Base-by-base conservation (phyloP, 2,797 vertebrate genomes). In the Cygnus olor region DNA sequence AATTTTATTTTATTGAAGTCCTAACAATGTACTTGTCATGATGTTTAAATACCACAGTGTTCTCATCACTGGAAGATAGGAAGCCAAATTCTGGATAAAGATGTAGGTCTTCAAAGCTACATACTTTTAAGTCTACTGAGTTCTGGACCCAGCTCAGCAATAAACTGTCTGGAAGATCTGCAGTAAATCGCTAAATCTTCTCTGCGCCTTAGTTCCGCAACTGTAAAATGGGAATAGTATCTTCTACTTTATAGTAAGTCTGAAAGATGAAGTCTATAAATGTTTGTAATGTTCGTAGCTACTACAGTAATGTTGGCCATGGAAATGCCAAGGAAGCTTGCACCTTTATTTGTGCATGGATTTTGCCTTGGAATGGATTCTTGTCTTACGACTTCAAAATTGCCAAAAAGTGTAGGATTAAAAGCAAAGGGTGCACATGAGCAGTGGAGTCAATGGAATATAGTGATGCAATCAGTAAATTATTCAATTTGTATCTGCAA, bases 351-450 rank as follows among this genome's bases (percentile, higher is more conserved):
- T 77, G 42, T 47, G 56, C 36, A 15, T 38, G 51, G 36, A 65
- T 56, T 78, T 72, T 56, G 42, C 42, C 66, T 74, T 74, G 40
- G 54, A 68, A 90, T 13, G 47, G 32, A 63, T 82, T 70, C 45
- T 58, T 77, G 44, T 63, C 22, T 63, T 77, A 70, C 9, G 38
- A 25, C 71, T 88, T 74, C 49, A 64, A 54, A 27, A 17, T 63
- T 88, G 51, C 45, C n/a, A 70, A 53, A 65, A 71, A 61, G 40
- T 61, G 51, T 61, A 79, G 57, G 66, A 90, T 70, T 85, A 82
- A 92, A 88, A 94, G 89, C 74, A 69, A 94, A 89, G 89, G 42
- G 0, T 88, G 84, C 44, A 40, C 63, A 74, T 94, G 89, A 95
- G 89, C 90, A 88, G 76, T 81, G 57, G 32, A 90, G 63, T 74